A percentile compares a stretch with the other conserved stretches of the same genome.
Conservation (phyloP, 2,113 vertebrate species). For the Holacanthus passer region DNA sequence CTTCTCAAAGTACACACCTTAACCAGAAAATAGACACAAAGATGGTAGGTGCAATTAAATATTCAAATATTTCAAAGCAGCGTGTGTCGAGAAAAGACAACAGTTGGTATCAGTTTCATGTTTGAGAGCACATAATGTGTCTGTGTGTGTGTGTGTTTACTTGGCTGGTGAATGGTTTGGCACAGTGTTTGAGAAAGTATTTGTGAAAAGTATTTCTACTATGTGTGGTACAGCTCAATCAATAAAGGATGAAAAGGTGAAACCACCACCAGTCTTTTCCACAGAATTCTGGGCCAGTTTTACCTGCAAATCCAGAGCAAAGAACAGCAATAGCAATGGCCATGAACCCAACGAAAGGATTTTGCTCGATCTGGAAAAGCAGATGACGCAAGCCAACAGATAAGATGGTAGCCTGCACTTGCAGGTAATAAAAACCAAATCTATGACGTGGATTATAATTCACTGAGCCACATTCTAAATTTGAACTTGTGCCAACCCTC, state of each 20-base stretch:
- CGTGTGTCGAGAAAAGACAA: no score
- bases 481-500: neutral
- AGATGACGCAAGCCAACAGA: neutral
- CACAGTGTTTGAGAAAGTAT: neutral
- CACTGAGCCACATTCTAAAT: neutral
- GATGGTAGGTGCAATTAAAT: neutral
- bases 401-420: no score
- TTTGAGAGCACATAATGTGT: no score
- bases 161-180: neutral
- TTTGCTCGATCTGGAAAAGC: conserved; percentile 90
- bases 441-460: neutral
- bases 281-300: neutral
- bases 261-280: neutral
- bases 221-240: neutral
- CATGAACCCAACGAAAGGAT: conserved; percentile 89
- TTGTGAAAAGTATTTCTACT: neutral
- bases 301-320: conserved; percentile 99
- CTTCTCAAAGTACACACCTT: conserved; percentile 99
- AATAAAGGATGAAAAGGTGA: neutral
- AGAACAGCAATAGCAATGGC: conserved; percentile 93
- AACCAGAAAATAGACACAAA: conserved; percentile 24
- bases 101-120: neutral
- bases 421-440: neutral
- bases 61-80: neutral
- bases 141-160: neutral